Base-by-base conservation (phyloP, 2,888 invertebrate species). In the Loripinus fragilis region DNA sequence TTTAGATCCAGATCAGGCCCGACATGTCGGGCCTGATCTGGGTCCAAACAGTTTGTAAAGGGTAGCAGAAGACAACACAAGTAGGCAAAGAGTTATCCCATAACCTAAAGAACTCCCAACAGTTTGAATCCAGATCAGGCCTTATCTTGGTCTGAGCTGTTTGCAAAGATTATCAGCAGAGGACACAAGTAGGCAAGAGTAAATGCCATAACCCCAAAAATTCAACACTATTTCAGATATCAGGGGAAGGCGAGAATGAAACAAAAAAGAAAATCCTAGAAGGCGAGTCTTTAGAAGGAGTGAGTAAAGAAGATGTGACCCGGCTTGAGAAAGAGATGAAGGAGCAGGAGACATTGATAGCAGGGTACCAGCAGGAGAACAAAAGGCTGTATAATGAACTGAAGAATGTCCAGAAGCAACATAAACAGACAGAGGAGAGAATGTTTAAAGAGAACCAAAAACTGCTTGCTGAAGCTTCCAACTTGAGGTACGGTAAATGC, bases 391-490 rank as follows among this genome's bases (percentile, higher is more conserved):
- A 92, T 78, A 86, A 89, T 68, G 92, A 93, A 74, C 86, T 92
- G 80, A 93, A 93, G 78, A 85, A 83, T 41, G 64, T 91, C 42
- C 87, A 91, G 72, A 86, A 85, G 52, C 83, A 89, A 35, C 86
- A 83, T 74, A 93, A 92, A 82, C 86, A 85, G 38, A 88, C 91
- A 17, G 92, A 93, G 81, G 89, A 91, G 69, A 87, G 88, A 71
- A 91, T 93, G 91, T 92, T 92, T 77, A 88, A 86, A 48, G 93
- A 93, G 72, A 93, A 93, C 69, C 92, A 93, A 85, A 88, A 88
- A 76, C 85, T 93, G 33, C 82, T 85, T 0, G 68, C 87, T 12
- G 92, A 93, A 55, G 78, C 92, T 5, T 78, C 87, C 23, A 88
- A 87, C 70, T 86, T 92, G 30, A 92, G 88, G 93, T 93, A 80